Evolutionary conservation across 2,888 invertebrate species (phyloP).

Genomic region (Drosophila lutescens): DNA sequence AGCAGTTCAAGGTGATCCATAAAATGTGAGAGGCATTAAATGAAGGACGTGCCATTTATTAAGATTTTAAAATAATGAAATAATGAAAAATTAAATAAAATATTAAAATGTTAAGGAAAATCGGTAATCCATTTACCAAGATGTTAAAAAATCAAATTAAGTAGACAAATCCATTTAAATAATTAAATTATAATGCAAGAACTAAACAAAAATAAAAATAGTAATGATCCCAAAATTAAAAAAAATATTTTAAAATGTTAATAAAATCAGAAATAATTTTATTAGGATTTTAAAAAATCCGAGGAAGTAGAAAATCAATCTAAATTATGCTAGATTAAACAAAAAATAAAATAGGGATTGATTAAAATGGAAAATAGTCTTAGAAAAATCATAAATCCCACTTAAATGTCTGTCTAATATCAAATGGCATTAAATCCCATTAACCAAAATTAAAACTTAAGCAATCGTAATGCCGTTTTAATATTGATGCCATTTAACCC

Average conservation of each 20-base stretch:
- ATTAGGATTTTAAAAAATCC: not conserved
- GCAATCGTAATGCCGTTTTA: not conserved
- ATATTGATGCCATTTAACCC: not conserved
- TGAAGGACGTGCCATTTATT: not conserved
- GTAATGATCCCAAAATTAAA: no score
- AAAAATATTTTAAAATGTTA: no score
- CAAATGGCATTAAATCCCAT: no score
- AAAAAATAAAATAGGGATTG: not conserved
- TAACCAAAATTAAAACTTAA: not conserved
- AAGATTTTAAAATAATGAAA: not conserved
- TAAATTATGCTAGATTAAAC: not conserved
- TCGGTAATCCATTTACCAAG: no score
- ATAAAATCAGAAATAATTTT: no score
- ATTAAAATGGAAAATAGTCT: not conserved
- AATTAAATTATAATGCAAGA: no score
- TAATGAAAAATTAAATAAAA: no score
- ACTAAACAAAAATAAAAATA: no score
- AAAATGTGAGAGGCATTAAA: not conserved
- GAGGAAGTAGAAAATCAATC: not conserved
- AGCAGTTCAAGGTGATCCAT: constrained; percentile 1
- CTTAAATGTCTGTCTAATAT: no score
- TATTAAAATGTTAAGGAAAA: no score
- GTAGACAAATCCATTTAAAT: no score
- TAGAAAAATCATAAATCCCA: not conserved
- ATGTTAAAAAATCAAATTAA: not conserved